Base-by-base conservation (phyloP, 2,113 vertebrate genomes). In the Bubo blakistoni region DNA sequence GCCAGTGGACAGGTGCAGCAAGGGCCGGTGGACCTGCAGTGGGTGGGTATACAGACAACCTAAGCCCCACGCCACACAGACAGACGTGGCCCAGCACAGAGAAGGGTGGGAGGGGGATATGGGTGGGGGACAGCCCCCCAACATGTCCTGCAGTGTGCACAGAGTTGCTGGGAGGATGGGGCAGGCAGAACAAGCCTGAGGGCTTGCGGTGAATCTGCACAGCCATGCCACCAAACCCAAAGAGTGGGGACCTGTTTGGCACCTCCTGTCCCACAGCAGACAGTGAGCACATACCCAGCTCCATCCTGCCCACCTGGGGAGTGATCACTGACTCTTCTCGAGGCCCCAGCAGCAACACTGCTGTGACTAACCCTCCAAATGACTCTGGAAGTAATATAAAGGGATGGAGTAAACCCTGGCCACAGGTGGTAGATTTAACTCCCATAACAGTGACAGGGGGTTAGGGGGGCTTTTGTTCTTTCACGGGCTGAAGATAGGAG, bases 231-330 rank as follows among this genome's bases (percentile, higher is more conserved):
- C 47, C 40, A 21, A 61, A n/a, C 16, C 27, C 38, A 9, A 47
- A 22, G 52, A 67, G 27, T 2, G 1, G 54, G 38, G 46, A 30
- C 54, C 38, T 9, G 5, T 13, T 46, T 5, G 4, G 34, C 22
- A 46, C 38, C 46, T 69, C 32, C 46, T 15, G 44, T 40, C n/a
- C 54, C 12, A 6, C 46, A 26, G 14, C 44, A 40, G 34, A 13
- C 13, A 25, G 62, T 4, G 5, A 71, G 26, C 27, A 32, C 0
- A 0, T 40, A 44, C n/a, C 42, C 19, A 15, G 27, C 42, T 38
- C 52, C 49, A 17, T 44, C 44, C 71, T 55, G 30, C 10, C 55
- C 42, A 11, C 46, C 77, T 17, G 69, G 3, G 32, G n/a, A 62
- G 36, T 3, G 4, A 42, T 16, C 32, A 13, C 10, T 11, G 30